Evolutionary conservation across 2,797 vertebrate genomes (phyloP).

Genomic region (Dicrostonyx torquatus): DNA sequence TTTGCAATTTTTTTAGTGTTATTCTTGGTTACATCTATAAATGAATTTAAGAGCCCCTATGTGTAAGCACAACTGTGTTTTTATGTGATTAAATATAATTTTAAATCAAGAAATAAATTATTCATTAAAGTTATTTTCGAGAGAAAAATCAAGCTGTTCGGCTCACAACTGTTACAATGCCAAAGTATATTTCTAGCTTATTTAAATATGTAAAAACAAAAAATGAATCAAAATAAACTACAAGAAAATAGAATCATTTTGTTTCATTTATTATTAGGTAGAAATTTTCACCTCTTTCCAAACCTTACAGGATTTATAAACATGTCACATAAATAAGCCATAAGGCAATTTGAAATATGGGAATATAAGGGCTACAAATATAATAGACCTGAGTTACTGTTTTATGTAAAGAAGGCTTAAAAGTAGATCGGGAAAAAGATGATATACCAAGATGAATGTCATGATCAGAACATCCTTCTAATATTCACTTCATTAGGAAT

Average conservation of each 20-base stretch:
- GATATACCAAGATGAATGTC: conserved; percentile 35
- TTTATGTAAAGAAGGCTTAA: conserved; percentile 3
- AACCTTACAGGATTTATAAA: conserved; percentile 27
- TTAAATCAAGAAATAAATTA: conserved; percentile 11
- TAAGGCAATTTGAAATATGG: conserved; percentile 52
- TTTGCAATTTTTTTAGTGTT: neutral
- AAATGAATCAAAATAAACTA: neutral
- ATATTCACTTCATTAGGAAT: conserved; percentile 1
- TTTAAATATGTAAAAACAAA: conserved; percentile 17
- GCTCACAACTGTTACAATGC: neutral
- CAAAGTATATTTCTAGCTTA: neutral
- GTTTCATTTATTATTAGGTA: neutral
- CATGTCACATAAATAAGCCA: conserved; percentile 53
- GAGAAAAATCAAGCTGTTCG: neutral
- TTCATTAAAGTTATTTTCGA: conserved; percentile 1
- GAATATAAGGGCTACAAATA: conserved; percentile 45
- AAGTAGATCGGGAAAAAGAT: neutral
- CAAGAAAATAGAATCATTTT: neutral
- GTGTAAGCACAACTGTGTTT: neutral
- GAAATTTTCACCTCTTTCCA: neutral
- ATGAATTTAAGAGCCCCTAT: neutral
- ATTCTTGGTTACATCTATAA: neutral
- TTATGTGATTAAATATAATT: neutral
- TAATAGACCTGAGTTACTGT: neutral
- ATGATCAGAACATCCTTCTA: conserved; percentile 31